phyloP scores from a whole-genome alignment of 2,888 invertebrate genomes.

The Ecdyonurus torrentis region DNA sequence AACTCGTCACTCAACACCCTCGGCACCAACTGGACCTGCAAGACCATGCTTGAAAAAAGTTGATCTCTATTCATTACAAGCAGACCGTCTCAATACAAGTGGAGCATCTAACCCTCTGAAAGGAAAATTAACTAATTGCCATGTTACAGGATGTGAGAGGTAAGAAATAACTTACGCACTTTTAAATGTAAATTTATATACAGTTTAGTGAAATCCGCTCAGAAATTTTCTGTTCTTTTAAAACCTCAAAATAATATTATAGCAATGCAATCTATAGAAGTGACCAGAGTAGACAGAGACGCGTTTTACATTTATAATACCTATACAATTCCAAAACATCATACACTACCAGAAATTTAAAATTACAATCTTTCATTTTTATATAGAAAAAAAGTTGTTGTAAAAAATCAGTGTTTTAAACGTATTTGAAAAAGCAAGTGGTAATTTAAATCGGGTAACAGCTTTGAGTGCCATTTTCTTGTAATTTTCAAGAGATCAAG shows the following conservation, averaged over 20 bases:
- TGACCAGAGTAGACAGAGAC: too few species aligned
- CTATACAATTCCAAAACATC: too few species aligned
- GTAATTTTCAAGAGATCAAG: too few species aligned
- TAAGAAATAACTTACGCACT: constrained; percentile 24
- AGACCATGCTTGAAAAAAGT: constrained; percentile 75
- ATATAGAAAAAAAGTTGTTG: too few species aligned
- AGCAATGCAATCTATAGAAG: too few species aligned
- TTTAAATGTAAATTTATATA: not conserved
- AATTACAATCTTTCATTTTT: too few species aligned
- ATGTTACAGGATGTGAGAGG: constrained; percentile 75
- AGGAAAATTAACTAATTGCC: constrained; percentile 77
- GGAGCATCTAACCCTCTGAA: constrained; percentile 69
- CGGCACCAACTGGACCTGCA: constrained; percentile 6
- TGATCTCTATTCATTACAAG: constrained; percentile 70
- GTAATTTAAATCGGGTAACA: too few species aligned
- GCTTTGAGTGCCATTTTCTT: too few species aligned
- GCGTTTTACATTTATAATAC: too few species aligned
- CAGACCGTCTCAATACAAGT: constrained; percentile 57
- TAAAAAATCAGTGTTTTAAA: too few species aligned
- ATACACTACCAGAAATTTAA: too few species aligned
- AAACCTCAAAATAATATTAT: not conserved
- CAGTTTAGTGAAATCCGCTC: not conserved
- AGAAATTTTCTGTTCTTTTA: not conserved
- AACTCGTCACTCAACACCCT: constrained; percentile 32
- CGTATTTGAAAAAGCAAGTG: too few species aligned